phyloP scores from a whole-genome alignment of 2,113 vertebrate species.

The Genyomyrus donnyi region DNA sequence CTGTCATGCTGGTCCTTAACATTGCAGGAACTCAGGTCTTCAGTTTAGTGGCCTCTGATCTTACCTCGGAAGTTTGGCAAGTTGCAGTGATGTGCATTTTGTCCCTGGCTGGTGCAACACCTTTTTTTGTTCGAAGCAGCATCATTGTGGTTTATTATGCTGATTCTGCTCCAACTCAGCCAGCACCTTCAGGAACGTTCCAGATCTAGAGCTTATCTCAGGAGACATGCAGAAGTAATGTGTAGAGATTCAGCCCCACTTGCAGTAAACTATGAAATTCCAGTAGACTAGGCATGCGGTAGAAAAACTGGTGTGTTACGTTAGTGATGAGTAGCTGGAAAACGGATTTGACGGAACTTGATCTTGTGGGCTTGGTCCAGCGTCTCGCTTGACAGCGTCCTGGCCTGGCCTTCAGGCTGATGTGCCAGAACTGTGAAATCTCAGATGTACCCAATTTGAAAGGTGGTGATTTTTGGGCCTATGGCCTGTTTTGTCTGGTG shows the following conservation, averaged over 20 bases:
- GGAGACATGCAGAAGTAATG: background rate
- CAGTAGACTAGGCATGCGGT: background rate
- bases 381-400: background rate
- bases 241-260: background rate
- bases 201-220: background rate
- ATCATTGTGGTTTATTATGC: background rate
- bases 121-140: background rate
- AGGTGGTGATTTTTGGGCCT: background rate
- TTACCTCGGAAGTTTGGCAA: background rate
- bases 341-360: background rate
- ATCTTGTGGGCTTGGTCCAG: background rate
- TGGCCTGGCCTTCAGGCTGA: background rate
- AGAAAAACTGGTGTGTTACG: background rate
- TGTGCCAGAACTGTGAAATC: background rate
- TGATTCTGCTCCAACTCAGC: background rate
- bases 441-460: background rate
- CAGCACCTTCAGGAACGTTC: background rate
- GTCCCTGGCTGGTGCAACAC: background rate
- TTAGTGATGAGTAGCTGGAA: background rate
- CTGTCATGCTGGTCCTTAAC: background rate
- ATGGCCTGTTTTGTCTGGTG: background rate
- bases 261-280: background rate
- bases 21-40: background rate
- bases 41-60: background rate
- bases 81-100: background rate